These are phyloP conservation scores for Tragelaphus strepsiceros DNA, from an alignment of 2,113 vertebrate species.

Conservation along the genomic window DNA sequence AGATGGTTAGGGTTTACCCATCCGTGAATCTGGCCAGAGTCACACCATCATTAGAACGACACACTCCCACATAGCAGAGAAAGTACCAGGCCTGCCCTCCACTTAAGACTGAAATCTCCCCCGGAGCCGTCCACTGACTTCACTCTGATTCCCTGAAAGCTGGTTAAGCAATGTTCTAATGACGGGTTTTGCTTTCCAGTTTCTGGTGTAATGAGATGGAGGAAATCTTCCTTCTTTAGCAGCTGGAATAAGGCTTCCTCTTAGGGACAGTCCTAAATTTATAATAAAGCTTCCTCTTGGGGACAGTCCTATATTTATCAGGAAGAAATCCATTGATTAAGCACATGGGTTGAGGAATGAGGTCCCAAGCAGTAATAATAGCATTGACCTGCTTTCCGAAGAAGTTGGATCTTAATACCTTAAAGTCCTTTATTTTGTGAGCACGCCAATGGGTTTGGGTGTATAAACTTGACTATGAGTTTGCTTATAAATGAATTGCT, in stretches of 20 bases:
- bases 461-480: background rate
- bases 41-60: conserved; percentile 32
- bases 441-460: background rate
- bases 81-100: conserved; percentile 23
- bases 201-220: conserved; percentile 27
- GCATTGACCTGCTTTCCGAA: background rate
- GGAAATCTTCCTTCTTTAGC: background rate
- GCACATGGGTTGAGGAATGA: background rate
- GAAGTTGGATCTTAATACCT: background rate
- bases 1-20: conserved; percentile 23
- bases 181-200: conserved; percentile 24
- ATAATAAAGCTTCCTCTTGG: conserved; percentile 15
- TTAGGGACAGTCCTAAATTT: conserved; percentile 7
- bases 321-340: conserved; percentile 23
- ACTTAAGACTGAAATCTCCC: background rate
- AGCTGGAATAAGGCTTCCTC: conserved; percentile 35
- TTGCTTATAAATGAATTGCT: background rate
- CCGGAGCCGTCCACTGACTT: background rate
- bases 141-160: conserved; percentile 8
- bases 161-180: conserved; percentile 16
- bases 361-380: background rate
- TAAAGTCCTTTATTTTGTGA: background rate
- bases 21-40: conserved; percentile 39
- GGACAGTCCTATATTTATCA: conserved; percentile 28
- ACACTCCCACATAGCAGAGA: background rate